phyloP scores from a whole-genome alignment of 2,113 vertebrate species.

The Platysternon megacephalum region DNA sequence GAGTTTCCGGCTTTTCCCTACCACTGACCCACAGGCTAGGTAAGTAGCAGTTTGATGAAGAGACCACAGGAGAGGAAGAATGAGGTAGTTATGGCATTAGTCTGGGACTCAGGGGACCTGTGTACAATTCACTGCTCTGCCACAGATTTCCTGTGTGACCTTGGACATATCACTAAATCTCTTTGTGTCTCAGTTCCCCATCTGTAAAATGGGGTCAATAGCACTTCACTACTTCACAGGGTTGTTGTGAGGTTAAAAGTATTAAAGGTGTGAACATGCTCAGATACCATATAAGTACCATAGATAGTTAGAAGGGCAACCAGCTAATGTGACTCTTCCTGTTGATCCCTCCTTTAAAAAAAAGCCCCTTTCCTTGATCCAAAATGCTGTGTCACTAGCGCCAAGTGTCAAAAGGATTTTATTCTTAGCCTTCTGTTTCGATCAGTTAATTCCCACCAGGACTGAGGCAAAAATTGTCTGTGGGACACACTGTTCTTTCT shows the following conservation, averaged over 20 bases:
- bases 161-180: neutral
- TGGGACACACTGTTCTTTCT: conserved; percentile 77
- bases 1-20: neutral
- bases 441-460: conserved; percentile 67
- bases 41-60: neutral
- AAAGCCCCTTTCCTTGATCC: conserved; percentile 34
- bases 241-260: neutral
- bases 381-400: conserved; percentile 55
- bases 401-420: conserved; percentile 30
- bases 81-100: neutral
- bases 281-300: neutral
- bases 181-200: neutral
- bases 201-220: fast-evolving
- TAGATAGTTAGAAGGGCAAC: neutral
- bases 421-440: conserved; percentile 68
- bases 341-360: neutral
- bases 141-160: neutral
- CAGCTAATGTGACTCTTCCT: neutral
- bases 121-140: neutral
- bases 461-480: conserved; percentile 64
- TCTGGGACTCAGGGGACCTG: too few relatives aligned
- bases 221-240: neutral
- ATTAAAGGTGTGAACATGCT: neutral
- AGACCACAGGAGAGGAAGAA: neutral
- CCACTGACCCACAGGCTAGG: neutral